Conservation (phyloP, 2,888 invertebrate genomes). For the Drosophila cognata region DNA sequence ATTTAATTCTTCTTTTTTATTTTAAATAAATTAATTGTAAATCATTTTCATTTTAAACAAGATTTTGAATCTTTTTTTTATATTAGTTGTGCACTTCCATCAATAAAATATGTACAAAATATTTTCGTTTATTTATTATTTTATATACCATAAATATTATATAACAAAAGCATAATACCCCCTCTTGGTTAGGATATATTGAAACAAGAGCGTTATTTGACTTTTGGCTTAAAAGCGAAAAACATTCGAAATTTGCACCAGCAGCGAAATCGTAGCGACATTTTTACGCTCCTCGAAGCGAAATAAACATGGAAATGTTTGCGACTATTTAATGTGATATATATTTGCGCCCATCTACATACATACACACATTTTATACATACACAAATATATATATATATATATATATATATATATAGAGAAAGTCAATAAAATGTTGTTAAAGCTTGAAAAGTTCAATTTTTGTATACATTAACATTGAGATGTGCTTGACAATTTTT, state of each 20-base stretch:
- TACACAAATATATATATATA: not conserved
- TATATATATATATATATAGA: conserved; percentile 8
- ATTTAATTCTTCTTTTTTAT: not conserved
- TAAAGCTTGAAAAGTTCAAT: conserved; percentile 79
- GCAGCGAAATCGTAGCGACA: conserved; percentile 56
- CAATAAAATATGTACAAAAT: not conserved
- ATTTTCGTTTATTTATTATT: not conserved
- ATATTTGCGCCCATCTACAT: conserved; percentile 26
- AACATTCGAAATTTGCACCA: conserved; percentile 27
- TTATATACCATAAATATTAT: not conserved
- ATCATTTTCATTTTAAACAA: not conserved
- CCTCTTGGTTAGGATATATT: conserved; percentile 10
- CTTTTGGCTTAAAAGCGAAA: conserved; percentile 34
- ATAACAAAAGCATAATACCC: not conserved
- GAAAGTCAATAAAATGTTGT: conserved; percentile 76
- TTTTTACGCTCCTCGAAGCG: conserved; percentile 79
- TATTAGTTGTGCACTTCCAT: not conserved
- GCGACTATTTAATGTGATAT: conserved; percentile 65
- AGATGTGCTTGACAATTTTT: conserved; percentile 80
- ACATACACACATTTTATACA: conserved; percentile 2
- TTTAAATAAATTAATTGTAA: not conserved
- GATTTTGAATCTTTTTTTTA: not conserved
- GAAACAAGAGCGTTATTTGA: conserved; percentile 58
- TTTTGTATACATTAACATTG: conserved; percentile 72
- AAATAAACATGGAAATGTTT: conserved; percentile 79